Percentiles rank a stretch among this genome's conserved stretches.
Conservation (phyloP, 2,797 vertebrate genomes). For the Danio aesculapii region DNA sequence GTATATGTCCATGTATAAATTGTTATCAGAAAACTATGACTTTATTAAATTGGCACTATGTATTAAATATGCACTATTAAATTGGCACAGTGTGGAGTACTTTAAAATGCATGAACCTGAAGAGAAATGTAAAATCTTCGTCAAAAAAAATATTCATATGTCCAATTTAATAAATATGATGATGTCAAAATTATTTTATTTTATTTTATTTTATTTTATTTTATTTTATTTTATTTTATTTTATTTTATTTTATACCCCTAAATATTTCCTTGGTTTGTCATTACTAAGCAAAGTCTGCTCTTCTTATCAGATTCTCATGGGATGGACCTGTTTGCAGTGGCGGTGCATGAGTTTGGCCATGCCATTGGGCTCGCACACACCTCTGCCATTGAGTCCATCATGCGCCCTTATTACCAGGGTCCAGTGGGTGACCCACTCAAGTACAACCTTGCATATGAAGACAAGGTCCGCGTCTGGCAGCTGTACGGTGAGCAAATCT, state of each 20-base stretch:
- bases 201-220: no score
- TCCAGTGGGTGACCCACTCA: constrained; percentile 94
- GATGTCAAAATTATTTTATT: no score
- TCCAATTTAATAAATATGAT: no score
- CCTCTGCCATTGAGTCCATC: constrained; percentile 90
- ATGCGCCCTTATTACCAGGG: constrained; percentile 98
- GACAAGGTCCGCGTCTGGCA: constrained; percentile 97
- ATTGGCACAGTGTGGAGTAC: not conserved
- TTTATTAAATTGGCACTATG: no score
- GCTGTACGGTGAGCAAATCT: constrained; percentile 85
- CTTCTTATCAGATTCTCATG: constrained; percentile 82
- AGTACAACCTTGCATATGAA: constrained; percentile 92
- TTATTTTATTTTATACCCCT: not conserved
- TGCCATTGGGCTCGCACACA: constrained; percentile 93
- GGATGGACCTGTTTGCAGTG: constrained; percentile 96
- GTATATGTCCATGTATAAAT: not conserved
- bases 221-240: no score
- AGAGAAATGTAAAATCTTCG: not conserved
- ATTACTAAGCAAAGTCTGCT: not conserved
- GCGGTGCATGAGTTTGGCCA: constrained; percentile 98
- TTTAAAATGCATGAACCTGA: not conserved
- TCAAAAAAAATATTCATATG: no score
- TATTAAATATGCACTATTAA: no score
- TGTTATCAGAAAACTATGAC: not conserved
- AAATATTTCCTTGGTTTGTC: not conserved